Evolutionary conservation across 2,888 invertebrate genomes (phyloP), one percentile per base, ranked within the genome.

Genomic region (Oxycera nigricornis): DNA sequence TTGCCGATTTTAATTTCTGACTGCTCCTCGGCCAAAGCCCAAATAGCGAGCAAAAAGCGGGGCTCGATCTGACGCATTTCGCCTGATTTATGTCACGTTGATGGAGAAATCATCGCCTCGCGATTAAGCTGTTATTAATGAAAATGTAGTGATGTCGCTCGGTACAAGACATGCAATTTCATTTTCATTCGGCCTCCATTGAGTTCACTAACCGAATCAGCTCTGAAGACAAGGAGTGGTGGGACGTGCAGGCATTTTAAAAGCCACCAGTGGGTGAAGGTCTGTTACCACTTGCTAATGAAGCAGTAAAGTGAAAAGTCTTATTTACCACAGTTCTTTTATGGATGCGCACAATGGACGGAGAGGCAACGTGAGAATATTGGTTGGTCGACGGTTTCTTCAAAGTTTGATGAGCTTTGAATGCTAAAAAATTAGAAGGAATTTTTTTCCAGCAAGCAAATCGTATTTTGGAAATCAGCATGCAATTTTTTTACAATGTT

Each of bases 171-270:
- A 24, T 55, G 20, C 55, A 55, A 24, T 55, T 55, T 55, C 55
- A 2, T 55, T 55, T 55, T 55, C 55, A 55, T 55, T 55, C 0
- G 55, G 17, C 17, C 17, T n/a, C 9, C 17, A 14, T 50, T 50
- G 4, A 50, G 9, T 50, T 50, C 50, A 7, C 35, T 35, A 11
- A 6, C 11, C 6, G 35, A 6, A 11, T 35, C 11, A 46, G 14
- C 46, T 7, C 46, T 46, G 46, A 7, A 46, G 14, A 7, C 14
- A 46, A 46, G 46, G 11, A 11, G 24, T 9, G 17, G 55, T 55
- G 24, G 9, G 55, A 55, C 55, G 55, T 55, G 55, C 55, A 55
- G 55, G 24, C 55, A 46, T 46, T 46, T 46, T 17, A n/a, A 46
- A 46, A 7, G 46, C 17, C 17, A 9, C 17, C 55, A 55, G 1